Percentiles rank a stretch among this genome's conserved stretches.
These are phyloP conservation scores for Athalia cordata DNA, from an alignment of 2,888 invertebrate genomes.

Conservation along the genomic window DNA sequence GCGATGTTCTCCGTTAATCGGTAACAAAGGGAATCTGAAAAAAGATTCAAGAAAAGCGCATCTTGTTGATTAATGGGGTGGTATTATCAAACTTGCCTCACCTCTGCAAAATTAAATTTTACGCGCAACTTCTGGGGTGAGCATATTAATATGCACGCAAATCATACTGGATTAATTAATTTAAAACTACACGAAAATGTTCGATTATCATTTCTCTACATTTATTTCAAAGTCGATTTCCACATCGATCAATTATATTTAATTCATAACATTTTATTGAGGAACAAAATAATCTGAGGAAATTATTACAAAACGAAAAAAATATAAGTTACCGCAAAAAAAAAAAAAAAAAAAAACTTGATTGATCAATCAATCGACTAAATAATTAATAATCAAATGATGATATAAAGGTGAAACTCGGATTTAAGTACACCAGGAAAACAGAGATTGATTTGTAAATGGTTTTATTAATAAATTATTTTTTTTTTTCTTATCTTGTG, in stretches of 20 bases:
- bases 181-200: too few species aligned
- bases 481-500: slow-evolving; percentile 67
- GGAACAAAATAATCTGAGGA: slow-evolving; percentile 28
- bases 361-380: background rate
- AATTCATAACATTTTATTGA: slow-evolving; percentile 43
- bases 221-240: too few species aligned
- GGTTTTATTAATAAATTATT: slow-evolving; percentile 73
- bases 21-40: slow-evolving; percentile 21
- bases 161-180: too few species aligned
- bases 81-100: too few species aligned
- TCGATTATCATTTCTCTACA: too few species aligned
- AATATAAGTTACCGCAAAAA: slow-evolving; percentile 13
- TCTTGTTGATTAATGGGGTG: too few species aligned
- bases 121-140: too few species aligned
- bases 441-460: slow-evolving; percentile 68
- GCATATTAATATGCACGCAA: too few species aligned
- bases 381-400: slow-evolving; percentile 9
- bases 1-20: background rate
- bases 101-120: too few species aligned
- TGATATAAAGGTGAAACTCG: slow-evolving; percentile 33
- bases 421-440: slow-evolving; percentile 49
- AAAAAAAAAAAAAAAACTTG: slow-evolving; percentile 23
- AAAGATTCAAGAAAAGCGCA: background rate
- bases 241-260: background rate
- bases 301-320: slow-evolving; percentile 42